Conservation (phyloP, 2,113 vertebrate genomes). For the Dasyurus viverrinus region DNA sequence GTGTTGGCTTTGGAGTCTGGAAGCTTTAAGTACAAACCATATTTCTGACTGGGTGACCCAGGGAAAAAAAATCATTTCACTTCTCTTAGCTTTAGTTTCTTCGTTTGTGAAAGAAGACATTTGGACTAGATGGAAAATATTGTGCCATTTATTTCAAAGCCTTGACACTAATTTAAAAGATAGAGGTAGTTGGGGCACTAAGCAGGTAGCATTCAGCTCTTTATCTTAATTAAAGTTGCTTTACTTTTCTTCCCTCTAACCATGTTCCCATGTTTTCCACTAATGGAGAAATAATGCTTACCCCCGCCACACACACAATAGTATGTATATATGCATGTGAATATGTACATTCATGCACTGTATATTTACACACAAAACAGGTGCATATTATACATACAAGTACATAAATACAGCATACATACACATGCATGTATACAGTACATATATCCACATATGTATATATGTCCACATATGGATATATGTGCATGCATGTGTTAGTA, state of each 20-base stretch:
- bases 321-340: neutral
- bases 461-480: too few species aligned
- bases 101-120: neutral
- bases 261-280: neutral
- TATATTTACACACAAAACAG: too few species aligned
- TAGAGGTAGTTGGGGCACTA: neutral
- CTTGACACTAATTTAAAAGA: neutral
- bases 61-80: neutral
- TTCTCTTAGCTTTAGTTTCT: neutral
- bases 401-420: too few species aligned
- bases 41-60: neutral
- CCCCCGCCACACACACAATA: too few species aligned
- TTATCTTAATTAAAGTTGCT: neutral
- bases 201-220: neutral
- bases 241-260: neutral
- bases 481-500: too few species aligned
- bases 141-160: neutral
- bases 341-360: too few species aligned
- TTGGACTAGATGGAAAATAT: neutral
- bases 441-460: too few species aligned
- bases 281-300: too few species aligned
- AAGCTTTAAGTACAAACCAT: neutral
- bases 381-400: too few species aligned
- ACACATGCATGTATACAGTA: too few species aligned
- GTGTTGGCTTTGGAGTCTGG: neutral